Evolutionary conservation across 2,888 invertebrate species (phyloP).

Genomic region (Stenurella melanura): DNA sequence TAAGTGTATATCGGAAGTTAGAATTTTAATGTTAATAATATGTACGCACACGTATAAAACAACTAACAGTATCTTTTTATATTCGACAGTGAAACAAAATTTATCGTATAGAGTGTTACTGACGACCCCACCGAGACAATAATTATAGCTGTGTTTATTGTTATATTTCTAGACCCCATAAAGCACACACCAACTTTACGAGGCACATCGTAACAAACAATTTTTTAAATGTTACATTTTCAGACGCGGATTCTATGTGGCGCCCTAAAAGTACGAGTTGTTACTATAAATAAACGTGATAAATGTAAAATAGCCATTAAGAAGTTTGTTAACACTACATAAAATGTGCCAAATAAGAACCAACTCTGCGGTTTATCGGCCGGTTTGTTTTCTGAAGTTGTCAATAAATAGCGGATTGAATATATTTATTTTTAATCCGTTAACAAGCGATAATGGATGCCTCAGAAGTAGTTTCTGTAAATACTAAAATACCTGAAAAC

Average conservation of each 20-base stretch:
- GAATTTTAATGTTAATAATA: background rate
- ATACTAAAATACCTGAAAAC: too few species aligned
- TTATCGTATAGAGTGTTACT: background rate
- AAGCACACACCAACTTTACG: background rate
- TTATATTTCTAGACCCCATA: background rate
- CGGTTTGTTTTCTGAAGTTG: background rate
- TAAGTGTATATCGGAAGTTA: too few species aligned
- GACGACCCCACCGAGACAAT: background rate
- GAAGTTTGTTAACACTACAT: slow-evolving; percentile 10
- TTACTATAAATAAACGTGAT: slow-evolving; percentile 17
- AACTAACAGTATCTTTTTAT: background rate
- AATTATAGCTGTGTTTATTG: background rate
- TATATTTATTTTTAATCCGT: too few species aligned
- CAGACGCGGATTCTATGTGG: background rate
- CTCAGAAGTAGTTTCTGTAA: too few species aligned
- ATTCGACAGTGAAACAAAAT: background rate
- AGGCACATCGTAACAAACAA: background rate
- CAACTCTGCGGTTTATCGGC: background rate
- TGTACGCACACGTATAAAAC: background rate
- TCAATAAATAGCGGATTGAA: too few species aligned
- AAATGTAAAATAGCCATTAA: slow-evolving; percentile 18
- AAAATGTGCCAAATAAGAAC: background rate
- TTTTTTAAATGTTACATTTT: background rate
- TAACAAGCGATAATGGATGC: too few species aligned
- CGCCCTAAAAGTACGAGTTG: slow-evolving; percentile 9